Base-by-base conservation (phyloP, 2,113 vertebrate genomes). In the Mesocricetus auratus region DNA sequence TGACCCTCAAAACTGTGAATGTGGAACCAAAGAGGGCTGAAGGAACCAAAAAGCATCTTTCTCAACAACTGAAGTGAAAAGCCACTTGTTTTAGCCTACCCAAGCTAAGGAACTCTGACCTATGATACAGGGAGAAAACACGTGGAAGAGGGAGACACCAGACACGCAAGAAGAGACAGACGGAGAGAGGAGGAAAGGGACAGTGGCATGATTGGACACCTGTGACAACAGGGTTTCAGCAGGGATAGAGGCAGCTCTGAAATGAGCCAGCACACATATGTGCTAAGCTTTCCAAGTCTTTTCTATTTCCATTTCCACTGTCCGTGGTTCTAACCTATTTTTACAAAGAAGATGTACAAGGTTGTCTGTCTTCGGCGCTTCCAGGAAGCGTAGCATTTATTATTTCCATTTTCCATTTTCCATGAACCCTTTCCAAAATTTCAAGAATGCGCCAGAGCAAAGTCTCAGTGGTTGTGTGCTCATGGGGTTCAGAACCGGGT, bases 321-420 rank as follows among this genome's bases (percentile, higher is more conserved):
- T 92, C 71, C 58, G 60, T 42, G 36, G 21, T 77, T 91, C 58
- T 53, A 10, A 24, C 12, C 33, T 86, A 66, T 91, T 89, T 62
- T 90, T 86, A 92, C 39, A 89, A 64, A 83, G 53, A 71, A 91
- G 90, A 91, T 86, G 5, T 64, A n/a, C 31, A 53, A 47, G 45
- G 31, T 92, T 94, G n/a, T 88, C 53, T 58, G 33, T 78, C 77
- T 92, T 82, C n/a, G n/a, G 22, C 19, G 62, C 53, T 83, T 89
- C 47, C 16, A 86, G 91, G 88, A 91, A 89, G 29, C 36, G 53
- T 31, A 53, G 24, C 78, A 86, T 77, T 79, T 89, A 56, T 81
- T 71, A 24, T 13, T 69, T 21, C 47, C 9, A 21, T 92, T 97
- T 96, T 66, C 22, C 50, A 91, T 39, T 97, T 94, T 62, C 7